Base-by-base conservation (phyloP, 1,140 invertebrate genomes). In the Pararge aegeria region DNA sequence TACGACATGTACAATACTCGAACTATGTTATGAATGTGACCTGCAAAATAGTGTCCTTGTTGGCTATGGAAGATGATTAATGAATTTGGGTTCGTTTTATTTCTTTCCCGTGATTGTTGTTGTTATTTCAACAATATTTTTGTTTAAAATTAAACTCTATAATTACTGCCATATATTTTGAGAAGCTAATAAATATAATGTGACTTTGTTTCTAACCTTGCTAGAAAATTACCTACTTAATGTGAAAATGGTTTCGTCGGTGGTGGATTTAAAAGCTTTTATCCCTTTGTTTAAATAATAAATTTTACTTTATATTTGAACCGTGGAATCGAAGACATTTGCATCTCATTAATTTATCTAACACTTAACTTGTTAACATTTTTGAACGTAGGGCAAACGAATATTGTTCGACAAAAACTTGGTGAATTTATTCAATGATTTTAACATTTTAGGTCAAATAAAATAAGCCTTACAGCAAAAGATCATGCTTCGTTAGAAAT, bases 1-100 rank as follows among this genome's bases (percentile, higher is more conserved):
- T 65, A 67, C 59, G 64, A 61, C 55, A 62, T 7, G 38, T 55
- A 21, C 44, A 48, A 30, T 46, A 24, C 19, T 2, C 40, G 7
- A 48, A 42, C 24, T 13, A 37, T 24, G 44, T 48, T 19, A 54
- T n/a, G 29, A 18, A 37, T 54, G 29, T 60, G 50, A 60, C 27
- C 57, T 54, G 27, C 16, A 16, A 27, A 38, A 54, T 18, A 44
- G 29, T 38, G 18, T 55, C 20, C n/a, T 55, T 44, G 49, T 50
- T 61, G 13, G 6, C 13, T 42, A 5, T 15, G 13, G n/a, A 49
- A 30, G 30, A 54, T 54, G 37, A 54, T 27, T 54, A 54, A 54
- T 53, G 51, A 40, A 48, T 10, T 18, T 38, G 19, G 16, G 38
- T 42, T 16, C 12, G 18, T 38, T 19, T 40, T 40, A 24, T 38